A percentile compares a stretch with the other conserved stretches of the same genome.
Conservation (phyloP, 2,113 vertebrate genomes). For the Daboia siamensis region DNA sequence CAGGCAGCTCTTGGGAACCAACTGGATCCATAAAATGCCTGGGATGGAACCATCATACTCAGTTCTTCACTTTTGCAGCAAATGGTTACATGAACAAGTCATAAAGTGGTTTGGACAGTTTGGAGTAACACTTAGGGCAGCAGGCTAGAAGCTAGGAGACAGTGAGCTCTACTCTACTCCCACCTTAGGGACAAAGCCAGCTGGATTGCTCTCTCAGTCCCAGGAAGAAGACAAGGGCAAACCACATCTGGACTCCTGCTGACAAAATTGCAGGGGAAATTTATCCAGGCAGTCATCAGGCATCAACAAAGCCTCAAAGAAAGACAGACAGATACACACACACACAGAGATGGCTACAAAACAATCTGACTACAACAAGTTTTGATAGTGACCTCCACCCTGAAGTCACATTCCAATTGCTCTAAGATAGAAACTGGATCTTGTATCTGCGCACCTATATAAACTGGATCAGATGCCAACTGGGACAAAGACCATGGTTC, state of each 20-base stretch:
- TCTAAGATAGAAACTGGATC: neutral
- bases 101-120: neutral
- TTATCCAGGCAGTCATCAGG: neutral
- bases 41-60: too few species aligned
- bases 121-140: neutral
- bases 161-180: neutral
- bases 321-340: neutral
- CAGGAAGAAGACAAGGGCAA: neutral
- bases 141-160: neutral
- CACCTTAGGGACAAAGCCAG: neutral
- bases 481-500: neutral
- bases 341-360: neutral
- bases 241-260: neutral
- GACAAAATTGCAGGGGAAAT: neutral
- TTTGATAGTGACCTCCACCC: neutral
- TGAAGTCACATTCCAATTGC: neutral
- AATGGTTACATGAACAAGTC: neutral
- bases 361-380: neutral
- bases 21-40: too few species aligned
- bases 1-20: too few species aligned
- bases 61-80: too few species aligned
- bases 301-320: neutral
- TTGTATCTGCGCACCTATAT: neutral
- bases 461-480: neutral
- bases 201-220: neutral